phyloP scores from a whole-genome alignment of 2,888 invertebrate genomes.

The Doris montereyensis region DNA sequence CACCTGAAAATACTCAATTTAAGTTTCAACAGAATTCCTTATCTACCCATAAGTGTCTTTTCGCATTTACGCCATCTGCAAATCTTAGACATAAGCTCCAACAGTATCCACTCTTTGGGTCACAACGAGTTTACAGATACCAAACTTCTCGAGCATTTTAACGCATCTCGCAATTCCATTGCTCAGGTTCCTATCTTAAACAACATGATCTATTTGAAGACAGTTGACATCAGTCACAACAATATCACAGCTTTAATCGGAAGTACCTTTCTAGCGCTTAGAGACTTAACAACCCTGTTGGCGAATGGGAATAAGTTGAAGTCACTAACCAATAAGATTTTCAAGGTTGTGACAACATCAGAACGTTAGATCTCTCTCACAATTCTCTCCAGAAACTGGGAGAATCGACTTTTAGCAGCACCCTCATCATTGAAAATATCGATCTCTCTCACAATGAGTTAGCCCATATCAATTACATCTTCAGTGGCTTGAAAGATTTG shows the following conservation, averaged over 20 bases:
- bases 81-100: constrained; percentile 47
- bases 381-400: constrained; percentile 42
- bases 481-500: constrained; percentile 28
- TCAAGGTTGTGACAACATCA: constrained; percentile 49
- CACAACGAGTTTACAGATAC: constrained; percentile 39
- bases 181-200: constrained; percentile 18
- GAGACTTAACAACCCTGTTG: constrained; percentile 42
- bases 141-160: constrained; percentile 26
- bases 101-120: constrained; percentile 48
- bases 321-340: constrained; percentile 46
- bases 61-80: constrained; percentile 34
- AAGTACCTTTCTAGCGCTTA: constrained; percentile 46
- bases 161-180: constrained; percentile 42
- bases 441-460: constrained; percentile 45
- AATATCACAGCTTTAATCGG: constrained; percentile 42
- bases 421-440: constrained; percentile 45
- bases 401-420: constrained; percentile 42
- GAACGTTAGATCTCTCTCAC: constrained; percentile 48
- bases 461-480: constrained; percentile 36
- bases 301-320: constrained; percentile 47
- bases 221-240: constrained; percentile 51
- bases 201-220: background rate
- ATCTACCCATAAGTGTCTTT: constrained; percentile 38
- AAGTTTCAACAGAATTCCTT: constrained; percentile 36
- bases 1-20: constrained; percentile 33